A percentile compares a stretch with the other conserved stretches of the same genome.
phyloP scores from a whole-genome alignment of 2,797 vertebrate species.

The Chaenodraco wilsoni region DNA sequence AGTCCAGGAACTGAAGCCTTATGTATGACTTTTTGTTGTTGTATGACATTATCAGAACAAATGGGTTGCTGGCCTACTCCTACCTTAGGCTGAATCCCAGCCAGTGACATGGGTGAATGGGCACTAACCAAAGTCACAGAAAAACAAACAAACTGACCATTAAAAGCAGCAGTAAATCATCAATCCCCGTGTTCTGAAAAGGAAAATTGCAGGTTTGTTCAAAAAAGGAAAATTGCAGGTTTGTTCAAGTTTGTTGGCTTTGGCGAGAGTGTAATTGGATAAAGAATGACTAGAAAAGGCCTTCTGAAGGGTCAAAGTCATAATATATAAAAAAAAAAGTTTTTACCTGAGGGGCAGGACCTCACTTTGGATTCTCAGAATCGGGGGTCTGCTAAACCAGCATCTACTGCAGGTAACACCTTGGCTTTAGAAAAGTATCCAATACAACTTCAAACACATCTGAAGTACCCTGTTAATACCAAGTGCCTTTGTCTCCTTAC shows the following conservation, averaged over 20 bases:
- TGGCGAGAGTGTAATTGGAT: not conserved
- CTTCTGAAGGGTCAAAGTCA: no score
- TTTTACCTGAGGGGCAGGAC: not conserved
- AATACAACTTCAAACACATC: no score
- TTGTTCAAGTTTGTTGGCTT: no score
- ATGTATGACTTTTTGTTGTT: not conserved
- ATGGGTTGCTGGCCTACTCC: not conserved
- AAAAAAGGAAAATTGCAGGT: no score
- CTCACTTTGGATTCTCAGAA: no score
- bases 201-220: no score
- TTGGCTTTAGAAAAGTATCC: no score
- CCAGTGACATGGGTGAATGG: not conserved
- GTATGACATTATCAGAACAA: not conserved
- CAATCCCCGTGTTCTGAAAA: not conserved
- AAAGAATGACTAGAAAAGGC: not conserved
- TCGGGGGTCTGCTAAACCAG: no score
- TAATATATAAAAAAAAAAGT: no score
- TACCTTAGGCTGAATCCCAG: not conserved
- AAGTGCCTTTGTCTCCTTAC: no score
- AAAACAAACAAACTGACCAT: not conserved
- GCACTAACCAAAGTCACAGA: not conserved
- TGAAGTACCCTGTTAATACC: not conserved
- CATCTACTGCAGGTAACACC: no score
- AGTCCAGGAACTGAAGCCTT: no score
- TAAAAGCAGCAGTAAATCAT: not conserved